A percentile compares a stretch with the other conserved stretches of the same genome.
Conservation (phyloP, 2,888 invertebrate species). For the Synanthedon vespiformis region DNA sequence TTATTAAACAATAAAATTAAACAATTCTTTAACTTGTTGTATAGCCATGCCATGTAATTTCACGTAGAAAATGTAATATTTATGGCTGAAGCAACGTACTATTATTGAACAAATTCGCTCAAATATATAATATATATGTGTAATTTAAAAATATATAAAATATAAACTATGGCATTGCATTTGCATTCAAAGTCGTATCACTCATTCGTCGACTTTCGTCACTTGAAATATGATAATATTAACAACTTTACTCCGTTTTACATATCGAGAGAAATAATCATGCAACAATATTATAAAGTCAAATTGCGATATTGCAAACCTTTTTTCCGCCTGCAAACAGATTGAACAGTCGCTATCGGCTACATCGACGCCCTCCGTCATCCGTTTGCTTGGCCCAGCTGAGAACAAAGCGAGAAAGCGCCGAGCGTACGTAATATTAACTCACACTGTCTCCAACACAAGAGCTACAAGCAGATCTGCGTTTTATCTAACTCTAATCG, state of each 20-base stretch:
- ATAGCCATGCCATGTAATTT: no score
- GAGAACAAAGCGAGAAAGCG: constrained; percentile 40
- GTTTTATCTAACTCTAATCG: no score
- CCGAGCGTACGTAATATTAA: no score
- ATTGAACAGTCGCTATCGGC: constrained; percentile 32
- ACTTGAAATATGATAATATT: neutral
- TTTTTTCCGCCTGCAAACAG: constrained; percentile 40
- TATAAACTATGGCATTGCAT: neutral
- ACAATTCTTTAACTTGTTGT: no score
- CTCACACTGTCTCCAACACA: no score
- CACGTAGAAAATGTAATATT: no score
- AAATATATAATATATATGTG: constrained; percentile 7
- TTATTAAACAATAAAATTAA: no score
- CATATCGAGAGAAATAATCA: constrained; percentile 13
- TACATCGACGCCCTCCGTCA: constrained; percentile 24
- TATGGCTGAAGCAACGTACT: neutral
- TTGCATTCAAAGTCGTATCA: neutral
- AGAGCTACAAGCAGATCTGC: no score
- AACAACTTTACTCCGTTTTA: neutral
- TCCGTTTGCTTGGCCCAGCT: constrained; percentile 50
- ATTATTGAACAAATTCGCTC: constrained; percentile 18
- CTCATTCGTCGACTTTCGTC: neutral
- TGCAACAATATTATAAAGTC: constrained; percentile 25
- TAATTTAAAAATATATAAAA: neutral
- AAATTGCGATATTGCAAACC: constrained; percentile 45